These are phyloP conservation scores for Dryobota labecula DNA, from an alignment of 2,888 invertebrate genomes.

Conservation along the genomic window DNA sequence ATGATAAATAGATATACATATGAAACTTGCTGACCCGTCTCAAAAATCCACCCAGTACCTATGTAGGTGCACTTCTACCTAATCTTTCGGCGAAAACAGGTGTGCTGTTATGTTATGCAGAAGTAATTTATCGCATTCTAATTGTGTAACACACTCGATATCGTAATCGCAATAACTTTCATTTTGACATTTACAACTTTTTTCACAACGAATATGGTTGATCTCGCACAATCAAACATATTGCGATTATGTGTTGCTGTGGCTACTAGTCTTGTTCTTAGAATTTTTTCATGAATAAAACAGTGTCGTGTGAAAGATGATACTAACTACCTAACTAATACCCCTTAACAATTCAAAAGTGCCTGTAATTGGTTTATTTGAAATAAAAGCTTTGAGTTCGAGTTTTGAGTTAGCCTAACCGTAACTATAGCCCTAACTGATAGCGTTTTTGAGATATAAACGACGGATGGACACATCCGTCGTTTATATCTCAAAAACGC, in stretches of 20 bases:
- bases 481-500: not conserved
- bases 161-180: constrained; percentile 9
- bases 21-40: no score
- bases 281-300: not conserved
- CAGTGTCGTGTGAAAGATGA: no score
- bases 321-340: no score
- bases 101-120: not conserved
- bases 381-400: no score
- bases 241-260: not conserved
- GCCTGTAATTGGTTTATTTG: no score
- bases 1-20: no score
- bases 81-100: not conserved
- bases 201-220: not conserved
- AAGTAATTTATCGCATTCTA: not conserved
- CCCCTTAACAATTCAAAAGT: no score
- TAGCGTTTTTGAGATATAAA: no score
- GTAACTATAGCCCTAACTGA: no score
- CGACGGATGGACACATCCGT: no score
- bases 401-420: no score
- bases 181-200: constrained; percentile 20
- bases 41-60: no score
- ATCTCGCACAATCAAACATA: not conserved
- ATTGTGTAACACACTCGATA: not conserved
- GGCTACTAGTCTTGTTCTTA: not conserved
- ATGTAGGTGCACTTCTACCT: not conserved